Evolutionary conservation across 30 jellyfish, hydroid and myxozoan species (phyloP).

Genomic region (Pelagia noctiluca): DNA sequence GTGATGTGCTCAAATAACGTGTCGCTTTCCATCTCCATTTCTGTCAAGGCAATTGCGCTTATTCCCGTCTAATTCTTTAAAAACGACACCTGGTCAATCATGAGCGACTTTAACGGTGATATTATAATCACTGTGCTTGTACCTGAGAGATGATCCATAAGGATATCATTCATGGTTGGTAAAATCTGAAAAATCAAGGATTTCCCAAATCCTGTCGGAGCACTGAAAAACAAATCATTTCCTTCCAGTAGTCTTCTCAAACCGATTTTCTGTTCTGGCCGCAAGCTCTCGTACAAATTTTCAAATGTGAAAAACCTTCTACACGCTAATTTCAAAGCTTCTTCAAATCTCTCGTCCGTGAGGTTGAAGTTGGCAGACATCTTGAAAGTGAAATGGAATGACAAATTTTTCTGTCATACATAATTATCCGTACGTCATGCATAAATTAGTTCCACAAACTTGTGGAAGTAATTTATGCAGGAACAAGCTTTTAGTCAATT

Average conservation of each 20-base stretch:
- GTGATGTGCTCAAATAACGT: constrained; percentile 21
- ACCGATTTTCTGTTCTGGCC: background rate
- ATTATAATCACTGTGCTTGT: constrained; percentile 22
- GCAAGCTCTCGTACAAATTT: background rate
- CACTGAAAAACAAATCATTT: constrained; percentile 1
- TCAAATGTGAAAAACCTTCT: background rate
- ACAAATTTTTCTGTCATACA: background rate
- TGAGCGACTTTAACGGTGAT: constrained; percentile 30
- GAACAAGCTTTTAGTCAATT: constrained; percentile 32
- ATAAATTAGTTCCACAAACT: constrained; percentile 24
- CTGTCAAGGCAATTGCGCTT: constrained; percentile 23
- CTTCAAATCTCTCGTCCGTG: constrained; percentile 11
- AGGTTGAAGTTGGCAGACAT: constrained; percentile 19
- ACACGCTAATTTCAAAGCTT: background rate
- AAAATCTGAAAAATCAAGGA: background rate
- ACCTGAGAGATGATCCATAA: background rate
- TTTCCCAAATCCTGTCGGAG: background rate
- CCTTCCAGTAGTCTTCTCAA: background rate
- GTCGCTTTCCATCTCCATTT: constrained; percentile 33
- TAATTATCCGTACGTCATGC: constrained; percentile 1
- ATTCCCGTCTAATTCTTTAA: constrained; percentile 26
- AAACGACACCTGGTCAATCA: constrained; percentile 22
- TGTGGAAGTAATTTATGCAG: constrained; percentile 24
- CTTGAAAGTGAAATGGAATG: background rate
- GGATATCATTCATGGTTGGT: background rate